Evolutionary conservation across 2,797 vertebrate species (phyloP).

Genomic region (Mastacembelus armatus): DNA sequence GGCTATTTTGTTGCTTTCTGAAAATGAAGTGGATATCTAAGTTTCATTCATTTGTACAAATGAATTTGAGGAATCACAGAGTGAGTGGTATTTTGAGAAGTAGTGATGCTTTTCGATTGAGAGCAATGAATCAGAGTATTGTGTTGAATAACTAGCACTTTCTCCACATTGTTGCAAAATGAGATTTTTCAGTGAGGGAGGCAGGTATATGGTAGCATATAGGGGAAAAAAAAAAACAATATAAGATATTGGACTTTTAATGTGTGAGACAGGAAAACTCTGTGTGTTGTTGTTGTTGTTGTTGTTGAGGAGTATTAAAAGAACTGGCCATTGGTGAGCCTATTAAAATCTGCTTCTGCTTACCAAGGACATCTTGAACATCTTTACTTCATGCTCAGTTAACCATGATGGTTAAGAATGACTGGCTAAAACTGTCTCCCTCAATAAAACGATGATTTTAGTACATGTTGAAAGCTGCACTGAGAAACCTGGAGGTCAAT

Average conservation of each 20-base stretch:
- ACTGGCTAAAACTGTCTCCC: background rate
- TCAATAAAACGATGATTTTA: background rate
- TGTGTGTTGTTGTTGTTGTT: background rate
- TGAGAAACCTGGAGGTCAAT: background rate
- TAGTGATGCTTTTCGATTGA: constrained; percentile 21
- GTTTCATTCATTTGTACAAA: too few relatives aligned
- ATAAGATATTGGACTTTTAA: constrained; percentile 27
- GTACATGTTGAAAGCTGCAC: background rate
- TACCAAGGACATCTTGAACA: constrained; percentile 17
- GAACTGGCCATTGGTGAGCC: background rate
- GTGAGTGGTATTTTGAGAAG: too few relatives aligned
- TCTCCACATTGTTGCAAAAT: constrained; percentile 58
- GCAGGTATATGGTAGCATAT: constrained; percentile 15
- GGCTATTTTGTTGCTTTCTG: too few relatives aligned
- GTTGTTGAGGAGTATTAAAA: constrained; percentile 26
- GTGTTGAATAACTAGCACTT: constrained; percentile 50
- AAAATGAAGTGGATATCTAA: too few relatives aligned
- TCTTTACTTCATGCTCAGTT: background rate
- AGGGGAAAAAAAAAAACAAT: constrained; percentile 12
- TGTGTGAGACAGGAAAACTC: constrained; percentile 4
- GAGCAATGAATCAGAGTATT: constrained; percentile 42
- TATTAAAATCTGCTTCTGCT: too few relatives aligned
- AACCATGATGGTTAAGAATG: background rate
- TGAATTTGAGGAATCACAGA: too few relatives aligned
- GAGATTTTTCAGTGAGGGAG: constrained; percentile 65